Conservation (phyloP, 2,113 vertebrate species). For the Lepidothrix coronata region DNA sequence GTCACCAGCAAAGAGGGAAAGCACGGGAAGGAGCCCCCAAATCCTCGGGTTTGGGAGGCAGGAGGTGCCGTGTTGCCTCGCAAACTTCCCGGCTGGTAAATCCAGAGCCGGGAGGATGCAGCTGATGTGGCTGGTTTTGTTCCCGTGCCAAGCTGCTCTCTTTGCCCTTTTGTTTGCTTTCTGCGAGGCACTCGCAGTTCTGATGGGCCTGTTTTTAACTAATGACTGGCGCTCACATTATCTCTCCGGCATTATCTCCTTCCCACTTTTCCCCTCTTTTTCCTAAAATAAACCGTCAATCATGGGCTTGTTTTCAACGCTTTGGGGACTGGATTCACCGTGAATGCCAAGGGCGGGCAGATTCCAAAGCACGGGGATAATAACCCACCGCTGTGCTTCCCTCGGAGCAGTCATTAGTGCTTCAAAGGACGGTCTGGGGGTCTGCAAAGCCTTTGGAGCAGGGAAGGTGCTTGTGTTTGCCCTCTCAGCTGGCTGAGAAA, state of each 20-base stretch:
- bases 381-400: neutral
- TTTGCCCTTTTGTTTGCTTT: slow-evolving; percentile 54
- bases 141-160: slow-evolving; percentile 36
- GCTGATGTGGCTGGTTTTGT: neutral
- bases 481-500: neutral
- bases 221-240: neutral
- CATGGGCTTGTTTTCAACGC: neutral
- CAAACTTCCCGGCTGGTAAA: neutral
- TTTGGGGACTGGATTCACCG: neutral
- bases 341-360: neutral
- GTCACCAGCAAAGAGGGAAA: neutral
- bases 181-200: neutral
- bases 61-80: neutral
- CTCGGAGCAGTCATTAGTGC: rapidly evolving
- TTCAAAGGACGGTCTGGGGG: neutral
- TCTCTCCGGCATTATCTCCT: neutral
- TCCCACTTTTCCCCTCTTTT: slow-evolving; percentile 1
- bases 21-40: rapidly evolving
- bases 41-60: rapidly evolving
- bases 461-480: neutral
- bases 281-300: slow-evolving; percentile 35
- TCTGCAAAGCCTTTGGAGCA: neutral
- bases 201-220: slow-evolving; percentile 14
- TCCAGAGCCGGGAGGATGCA: neutral
- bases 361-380: neutral